Base-by-base conservation (phyloP, 1,140 invertebrate species). In the Helicoverpa armigera region DNA sequence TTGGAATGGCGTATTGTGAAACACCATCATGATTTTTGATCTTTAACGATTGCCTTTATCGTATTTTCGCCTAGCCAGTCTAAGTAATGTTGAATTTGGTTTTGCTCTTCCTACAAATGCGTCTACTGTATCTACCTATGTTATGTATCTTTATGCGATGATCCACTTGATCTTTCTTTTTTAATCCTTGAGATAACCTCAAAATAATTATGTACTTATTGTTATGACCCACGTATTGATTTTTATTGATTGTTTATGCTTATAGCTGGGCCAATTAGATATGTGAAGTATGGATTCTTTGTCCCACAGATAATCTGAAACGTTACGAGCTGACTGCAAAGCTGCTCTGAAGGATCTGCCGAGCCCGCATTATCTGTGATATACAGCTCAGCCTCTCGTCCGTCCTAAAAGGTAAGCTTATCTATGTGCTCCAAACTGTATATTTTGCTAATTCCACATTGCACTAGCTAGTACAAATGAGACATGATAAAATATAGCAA, bases 331-430 rank as follows among this genome's bases (percentile, higher is more conserved):
- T 89, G 90, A 90, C 92, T 93, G 92, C 89, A 86, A 93, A 95
- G 91, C 91, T 94, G 92, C 92, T 92, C 84, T 81, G 83, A 75
- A 93, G 90, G 92, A 94, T 93, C 88, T 92, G 90, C 89, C 94
- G 95, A 90, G 93, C 92, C 95, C 94, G 87, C 90, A 90, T 92
- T 94, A 95, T 96, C 97, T 97, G 97, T 97, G 97, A 97, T 97
- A 97, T 95, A 96, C 96, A 96, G 96, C 96, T 97, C 96, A 96
- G 96, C 94, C 93, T 95, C 92, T 94, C 94, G 94, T 95, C 94
- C 95, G 95, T 95, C 95, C 95, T 95, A 92, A 90, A 94, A 95
- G 94, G 95, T 94, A 81, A 43, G 83, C 48, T 48, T 13, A 18
- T 50, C 9, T 69, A 12, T 50, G 16, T 3, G 18, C n/a, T 48